phyloP scores from a whole-genome alignment of 2,888 invertebrate genomes.

The Baccha elongata region DNA sequence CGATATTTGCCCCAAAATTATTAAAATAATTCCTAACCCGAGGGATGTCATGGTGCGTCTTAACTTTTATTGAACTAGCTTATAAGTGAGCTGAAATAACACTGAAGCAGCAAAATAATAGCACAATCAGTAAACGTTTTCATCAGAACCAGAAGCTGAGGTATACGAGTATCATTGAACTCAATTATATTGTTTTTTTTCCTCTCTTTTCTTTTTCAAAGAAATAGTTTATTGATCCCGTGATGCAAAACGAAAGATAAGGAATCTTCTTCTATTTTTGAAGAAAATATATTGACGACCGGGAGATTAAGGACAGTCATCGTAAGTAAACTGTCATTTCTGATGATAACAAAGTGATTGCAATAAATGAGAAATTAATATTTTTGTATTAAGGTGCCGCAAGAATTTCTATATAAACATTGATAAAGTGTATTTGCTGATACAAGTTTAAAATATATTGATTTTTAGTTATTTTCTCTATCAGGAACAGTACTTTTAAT shows the following conservation, averaged over 20 bases:
- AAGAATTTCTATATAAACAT: too few species aligned
- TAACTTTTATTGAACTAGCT: not conserved
- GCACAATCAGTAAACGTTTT: not conserved
- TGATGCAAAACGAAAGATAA: too few species aligned
- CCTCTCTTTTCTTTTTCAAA: not conserved
- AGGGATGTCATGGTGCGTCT: slow-evolving; percentile 27
- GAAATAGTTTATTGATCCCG: not conserved
- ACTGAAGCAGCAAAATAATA: not conserved
- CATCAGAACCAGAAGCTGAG: not conserved
- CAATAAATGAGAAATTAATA: too few species aligned
- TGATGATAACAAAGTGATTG: not conserved
- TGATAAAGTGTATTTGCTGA: too few species aligned
- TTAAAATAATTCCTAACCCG: slow-evolving; percentile 30
- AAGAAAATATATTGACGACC: not conserved
- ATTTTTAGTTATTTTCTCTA: too few species aligned
- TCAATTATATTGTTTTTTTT: not conserved
- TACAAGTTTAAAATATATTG: too few species aligned
- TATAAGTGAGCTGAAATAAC: not conserved
- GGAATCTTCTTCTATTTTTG: not conserved
- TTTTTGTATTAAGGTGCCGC: too few species aligned
- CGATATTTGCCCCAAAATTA: slow-evolving; percentile 47
- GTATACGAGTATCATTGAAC: slow-evolving; percentile 18
- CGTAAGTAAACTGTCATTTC: not conserved
- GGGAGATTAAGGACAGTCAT: not conserved
- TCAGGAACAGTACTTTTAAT: too few species aligned